These are phyloP conservation scores for Pagrus major DNA, from an alignment of 2,113 vertebrate species.

Conservation along the genomic window DNA sequence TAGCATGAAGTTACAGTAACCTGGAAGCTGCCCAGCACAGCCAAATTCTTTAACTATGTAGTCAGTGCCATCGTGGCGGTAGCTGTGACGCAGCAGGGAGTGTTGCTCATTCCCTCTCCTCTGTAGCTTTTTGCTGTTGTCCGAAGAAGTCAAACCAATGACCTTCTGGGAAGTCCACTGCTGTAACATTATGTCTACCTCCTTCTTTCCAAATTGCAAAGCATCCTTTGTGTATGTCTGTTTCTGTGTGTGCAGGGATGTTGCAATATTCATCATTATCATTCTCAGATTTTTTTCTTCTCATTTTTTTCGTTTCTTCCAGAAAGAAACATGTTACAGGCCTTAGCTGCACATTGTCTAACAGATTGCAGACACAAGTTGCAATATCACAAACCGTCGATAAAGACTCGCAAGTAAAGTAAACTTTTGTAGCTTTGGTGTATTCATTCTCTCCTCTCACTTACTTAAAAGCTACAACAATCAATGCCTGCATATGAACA, in stretches of 20 bases:
- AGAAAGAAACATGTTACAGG: neutral
- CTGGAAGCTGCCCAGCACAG: slow-evolving; percentile 22
- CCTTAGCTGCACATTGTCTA: neutral
- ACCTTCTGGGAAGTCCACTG: slow-evolving; percentile 1
- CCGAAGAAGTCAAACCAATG: slow-evolving; percentile 5
- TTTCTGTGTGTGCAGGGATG: neutral
- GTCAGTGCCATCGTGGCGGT: slow-evolving; percentile 25
- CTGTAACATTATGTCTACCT: slow-evolving; percentile 10
- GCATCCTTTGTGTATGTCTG: neutral
- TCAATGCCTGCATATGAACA: neutral
- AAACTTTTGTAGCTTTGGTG: neutral
- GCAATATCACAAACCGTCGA: neutral
- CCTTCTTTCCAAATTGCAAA: neutral
- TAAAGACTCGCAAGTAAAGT: neutral
- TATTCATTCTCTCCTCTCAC: neutral
- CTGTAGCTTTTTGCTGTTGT: slow-evolving; percentile 2
- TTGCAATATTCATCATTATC: neutral
- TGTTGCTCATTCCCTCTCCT: slow-evolving; percentile 34
- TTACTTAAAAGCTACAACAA: neutral
- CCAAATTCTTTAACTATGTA: slow-evolving; percentile 20
- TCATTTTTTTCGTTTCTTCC: no score
- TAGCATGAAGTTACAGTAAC: slow-evolving; percentile 17
- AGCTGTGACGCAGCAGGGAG: slow-evolving; percentile 26
- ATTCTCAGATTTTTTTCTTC: neutral
- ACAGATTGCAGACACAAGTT: neutral